Evolutionary conservation across 2,113 vertebrate genomes (phyloP).

Genomic region (Oriolus oriolus): DNA sequence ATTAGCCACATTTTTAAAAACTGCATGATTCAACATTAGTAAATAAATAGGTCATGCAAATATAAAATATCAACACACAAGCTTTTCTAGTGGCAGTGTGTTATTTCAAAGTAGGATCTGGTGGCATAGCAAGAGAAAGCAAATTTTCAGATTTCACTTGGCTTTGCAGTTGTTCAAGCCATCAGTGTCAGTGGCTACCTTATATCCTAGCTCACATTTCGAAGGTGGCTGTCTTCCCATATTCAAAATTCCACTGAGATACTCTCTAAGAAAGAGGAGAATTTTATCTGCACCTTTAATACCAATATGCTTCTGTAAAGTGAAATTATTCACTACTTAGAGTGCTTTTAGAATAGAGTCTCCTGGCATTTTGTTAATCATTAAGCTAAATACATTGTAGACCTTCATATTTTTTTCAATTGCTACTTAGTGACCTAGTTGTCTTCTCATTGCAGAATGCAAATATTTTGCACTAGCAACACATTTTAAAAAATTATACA

Average conservation of each 20-base stretch:
- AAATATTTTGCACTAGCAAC: neutral
- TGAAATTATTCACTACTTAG: neutral
- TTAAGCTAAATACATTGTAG: neutral
- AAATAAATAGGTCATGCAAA: neutral
- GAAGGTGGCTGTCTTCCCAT: neutral
- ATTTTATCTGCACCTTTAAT: neutral
- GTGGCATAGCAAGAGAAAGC: neutral
- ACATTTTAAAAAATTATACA: neutral
- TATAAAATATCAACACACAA: neutral
- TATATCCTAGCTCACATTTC: slow-evolving; percentile 63
- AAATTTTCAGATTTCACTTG: slow-evolving; percentile 17
- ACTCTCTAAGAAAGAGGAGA: slow-evolving; percentile 28
- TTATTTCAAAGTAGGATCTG: neutral
- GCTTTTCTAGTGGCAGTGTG: neutral
- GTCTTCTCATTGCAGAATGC: neutral
- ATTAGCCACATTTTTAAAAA: neutral
- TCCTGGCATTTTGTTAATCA: neutral
- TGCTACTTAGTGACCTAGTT: neutral
- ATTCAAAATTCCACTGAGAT: slow-evolving; percentile 23
- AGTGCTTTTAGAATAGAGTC: neutral
- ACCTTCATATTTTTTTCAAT: neutral
- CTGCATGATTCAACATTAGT: neutral
- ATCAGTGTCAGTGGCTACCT: slow-evolving; percentile 56
- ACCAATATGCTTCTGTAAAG: neutral
- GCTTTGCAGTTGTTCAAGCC: slow-evolving; percentile 68